Evolutionary conservation across 2,888 invertebrate genomes (phyloP).

Genomic region (Drosophila sordidula): DNA sequence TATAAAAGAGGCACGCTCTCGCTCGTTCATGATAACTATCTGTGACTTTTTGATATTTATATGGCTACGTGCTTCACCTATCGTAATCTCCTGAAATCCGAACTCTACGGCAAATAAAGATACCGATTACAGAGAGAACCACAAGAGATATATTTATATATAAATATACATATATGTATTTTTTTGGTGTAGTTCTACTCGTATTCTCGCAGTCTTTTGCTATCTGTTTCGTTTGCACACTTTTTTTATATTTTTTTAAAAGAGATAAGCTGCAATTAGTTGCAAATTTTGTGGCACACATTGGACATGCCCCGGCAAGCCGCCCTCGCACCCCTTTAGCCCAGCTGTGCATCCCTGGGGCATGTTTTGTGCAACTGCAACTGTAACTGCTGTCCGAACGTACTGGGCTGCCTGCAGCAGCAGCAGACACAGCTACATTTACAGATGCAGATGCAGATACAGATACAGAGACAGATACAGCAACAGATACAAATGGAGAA

Average conservation of each 20-base stretch:
- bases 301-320: conserved; percentile 22
- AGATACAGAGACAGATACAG: conserved; percentile 1
- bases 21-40: background rate
- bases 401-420: conserved; percentile 28
- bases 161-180: background rate
- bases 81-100: too few relatives aligned
- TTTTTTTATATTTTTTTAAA: conserved; percentile 1
- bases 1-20: too few relatives aligned
- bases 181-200: conserved; percentile 1
- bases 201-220: background rate
- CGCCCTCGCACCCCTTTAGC: background rate
- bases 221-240: conserved; percentile 26
- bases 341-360: conserved; percentile 18
- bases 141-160: background rate
- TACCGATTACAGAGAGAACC: background rate
- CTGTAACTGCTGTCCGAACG: conserved; percentile 19
- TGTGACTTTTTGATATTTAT: background rate
- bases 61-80: background rate
- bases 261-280: conserved; percentile 72
- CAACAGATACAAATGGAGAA: conserved; percentile 42
- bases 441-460: conserved; percentile 37
- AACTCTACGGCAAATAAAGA: conserved; percentile 1
- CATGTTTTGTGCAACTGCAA: conserved; percentile 45
- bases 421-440: conserved; percentile 28
- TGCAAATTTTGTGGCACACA: conserved; percentile 66